Evolutionary conservation across 2,113 vertebrate genomes (phyloP).

Genomic region (Scytalopus superciliaris): DNA sequence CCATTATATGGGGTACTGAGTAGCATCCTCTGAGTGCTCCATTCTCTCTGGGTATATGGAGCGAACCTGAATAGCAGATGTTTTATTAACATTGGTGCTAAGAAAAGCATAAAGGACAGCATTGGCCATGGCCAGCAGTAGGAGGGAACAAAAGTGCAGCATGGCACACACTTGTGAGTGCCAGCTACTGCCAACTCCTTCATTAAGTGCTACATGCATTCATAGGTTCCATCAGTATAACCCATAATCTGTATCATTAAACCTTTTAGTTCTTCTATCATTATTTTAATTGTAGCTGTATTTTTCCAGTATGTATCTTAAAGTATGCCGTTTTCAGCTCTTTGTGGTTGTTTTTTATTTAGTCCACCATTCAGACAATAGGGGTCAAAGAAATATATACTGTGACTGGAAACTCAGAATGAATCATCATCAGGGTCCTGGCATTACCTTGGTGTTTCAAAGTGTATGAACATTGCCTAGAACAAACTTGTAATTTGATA

Average conservation of each 20-base stretch:
- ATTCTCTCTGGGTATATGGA: not conserved
- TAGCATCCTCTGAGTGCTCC: not conserved
- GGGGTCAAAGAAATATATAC: not conserved
- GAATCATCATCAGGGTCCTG: not conserved
- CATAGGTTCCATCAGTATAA: not conserved
- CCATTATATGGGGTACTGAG: not conserved
- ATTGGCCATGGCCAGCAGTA: not conserved
- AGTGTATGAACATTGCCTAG: not conserved
- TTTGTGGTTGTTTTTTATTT: slow-evolving; percentile 12
- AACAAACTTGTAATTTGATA: not conserved
- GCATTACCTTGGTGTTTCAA: not conserved
- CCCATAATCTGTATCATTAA: not conserved
- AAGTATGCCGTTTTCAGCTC: slow-evolving; percentile 5
- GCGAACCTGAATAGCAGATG: not conserved
- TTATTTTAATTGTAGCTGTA: not conserved
- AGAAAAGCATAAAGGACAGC: not conserved
- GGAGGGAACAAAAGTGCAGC: not conserved
- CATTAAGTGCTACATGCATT: not conserved
- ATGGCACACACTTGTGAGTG: not conserved
- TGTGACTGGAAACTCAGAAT: slow-evolving; percentile 8
- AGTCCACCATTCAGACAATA: not conserved
- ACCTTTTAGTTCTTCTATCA: not conserved
- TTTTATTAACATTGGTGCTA: not conserved
- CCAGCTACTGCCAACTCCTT: not conserved
- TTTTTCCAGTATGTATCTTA: not conserved